Evolutionary conservation across 2,797 vertebrate species (phyloP).

Genomic region (Tenualosa ilisha): DNA sequence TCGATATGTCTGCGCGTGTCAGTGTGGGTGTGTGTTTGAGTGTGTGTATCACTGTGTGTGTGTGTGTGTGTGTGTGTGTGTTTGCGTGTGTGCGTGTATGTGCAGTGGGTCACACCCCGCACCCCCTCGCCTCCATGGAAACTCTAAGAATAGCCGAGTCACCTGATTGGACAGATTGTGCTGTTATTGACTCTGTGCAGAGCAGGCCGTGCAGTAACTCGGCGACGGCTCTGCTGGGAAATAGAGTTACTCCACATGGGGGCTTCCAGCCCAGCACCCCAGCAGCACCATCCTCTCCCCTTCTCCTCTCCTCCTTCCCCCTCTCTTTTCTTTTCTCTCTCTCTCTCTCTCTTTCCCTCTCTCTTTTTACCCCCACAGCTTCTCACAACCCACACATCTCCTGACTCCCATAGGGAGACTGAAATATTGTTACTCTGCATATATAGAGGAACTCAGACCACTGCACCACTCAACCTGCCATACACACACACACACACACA

Average conservation of each 20-base stretch:
- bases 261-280: constrained; percentile 24
- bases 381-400: not conserved
- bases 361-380: not conserved
- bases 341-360: not conserved
- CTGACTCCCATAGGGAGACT: not conserved
- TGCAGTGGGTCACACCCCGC: constrained; percentile 19
- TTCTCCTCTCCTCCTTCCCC: constrained; percentile 16
- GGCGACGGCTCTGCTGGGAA: not conserved
- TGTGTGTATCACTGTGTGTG: not conserved
- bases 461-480: not conserved
- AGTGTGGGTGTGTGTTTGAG: not conserved
- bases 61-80: not conserved
- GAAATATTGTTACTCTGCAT: not conserved
- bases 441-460: not conserved
- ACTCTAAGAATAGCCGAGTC: constrained; percentile 76
- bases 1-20: not conserved
- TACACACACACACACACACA: no score
- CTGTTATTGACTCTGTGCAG: constrained; percentile 60
- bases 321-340: not conserved
- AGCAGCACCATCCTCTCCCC: constrained; percentile 22
- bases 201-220: constrained; percentile 39
- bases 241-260: constrained; percentile 28
- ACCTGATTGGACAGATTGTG: constrained; percentile 71
- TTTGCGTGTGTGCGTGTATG: not conserved
- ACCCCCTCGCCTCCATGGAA: constrained; percentile 54